Conservation (phyloP, 2,797 vertebrate species). For the Ctenosaura bakeri region DNA sequence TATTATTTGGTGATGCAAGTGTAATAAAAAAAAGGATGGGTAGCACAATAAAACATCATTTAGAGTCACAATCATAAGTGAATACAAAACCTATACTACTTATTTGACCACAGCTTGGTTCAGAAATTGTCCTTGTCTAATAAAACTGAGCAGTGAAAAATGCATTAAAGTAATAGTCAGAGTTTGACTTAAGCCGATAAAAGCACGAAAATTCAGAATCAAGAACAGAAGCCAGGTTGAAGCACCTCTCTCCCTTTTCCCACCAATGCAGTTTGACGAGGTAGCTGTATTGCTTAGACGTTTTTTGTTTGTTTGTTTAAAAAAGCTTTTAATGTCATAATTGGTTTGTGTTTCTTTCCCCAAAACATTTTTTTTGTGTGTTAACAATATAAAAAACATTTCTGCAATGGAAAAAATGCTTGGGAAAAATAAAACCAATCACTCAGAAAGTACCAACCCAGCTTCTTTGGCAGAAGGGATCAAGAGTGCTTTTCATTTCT, state of each 20-base stretch:
- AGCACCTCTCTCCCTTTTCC: conserved; percentile 47
- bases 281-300: neutral
- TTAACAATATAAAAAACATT: conserved; percentile 3
- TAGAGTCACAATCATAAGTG: conserved; percentile 56
- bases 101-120: conserved; percentile 55
- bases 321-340: conserved; percentile 27
- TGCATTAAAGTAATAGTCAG: conserved; percentile 35
- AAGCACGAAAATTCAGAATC: conserved; percentile 39
- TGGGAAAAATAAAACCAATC: conserved; percentile 48
- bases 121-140: conserved; percentile 52
- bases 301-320: neutral
- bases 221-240: conserved; percentile 46
- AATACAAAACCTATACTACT: conserved; percentile 57
- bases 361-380: conserved; percentile 36
- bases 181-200: conserved; percentile 43
- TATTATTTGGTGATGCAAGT: conserved; percentile 54
- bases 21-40: conserved; percentile 49
- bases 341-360: conserved; percentile 35
- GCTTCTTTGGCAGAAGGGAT: neutral
- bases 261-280: conserved; percentile 40
- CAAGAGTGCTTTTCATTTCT: neutral
- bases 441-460: neutral
- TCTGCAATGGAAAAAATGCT: neutral
- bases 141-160: conserved; percentile 61
- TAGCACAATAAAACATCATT: conserved; percentile 60